Evolutionary conservation across 1,140 invertebrate genomes (phyloP), one percentile per base, ranked within the genome.

Genomic region (Hyles euphorbiae): DNA sequence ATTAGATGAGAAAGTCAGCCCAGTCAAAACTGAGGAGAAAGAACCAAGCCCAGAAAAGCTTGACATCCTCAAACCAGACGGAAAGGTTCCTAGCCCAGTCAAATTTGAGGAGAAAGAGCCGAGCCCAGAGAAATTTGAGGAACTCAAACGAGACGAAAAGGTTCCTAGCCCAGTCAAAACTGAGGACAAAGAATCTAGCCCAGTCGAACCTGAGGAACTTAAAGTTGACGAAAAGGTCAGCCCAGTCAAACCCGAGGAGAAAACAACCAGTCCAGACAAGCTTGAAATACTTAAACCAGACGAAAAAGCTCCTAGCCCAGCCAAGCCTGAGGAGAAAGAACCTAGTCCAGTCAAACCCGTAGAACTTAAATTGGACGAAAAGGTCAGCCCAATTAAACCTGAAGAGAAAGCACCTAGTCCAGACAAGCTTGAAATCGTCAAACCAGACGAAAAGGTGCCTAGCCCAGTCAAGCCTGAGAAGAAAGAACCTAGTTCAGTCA

Each of bases 291-390:
- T 8, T 40, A 40, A 40, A 22, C 2, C 22, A 22, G 22, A 22
- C 22, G 36, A 40, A 8, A 54, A 45, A 7, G 10, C 3, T 47
- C 52, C 53, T 10, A 60, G 59, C 11, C 53, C 45, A 6, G n/a
- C 55, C 10, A 43, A 12, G 2, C 10, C 47, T 9, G 45, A 53
- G 3, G 36, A 8, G 8, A 40, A 40, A 8, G 36, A 5, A 40
- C 36, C 36, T 5, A 40, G 36, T 8, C 36, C 36, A 48, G 12
- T 48, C 46, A 48, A 48, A 22, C 12, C 46, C 7, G 46, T 7
- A 5, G 10, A 48, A 4, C 7, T 22, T 22, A 22, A n/a, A 22
- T 22, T 22, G 22, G 22, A 22, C 22, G 22, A 22, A 22, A 40
- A 40, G 36, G 5, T 5, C 36, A 40, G 36, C 36, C 36, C 36